phyloP scores from a whole-genome alignment of 64 coral and sea anemone species.

The Montipora sp. region DNA sequence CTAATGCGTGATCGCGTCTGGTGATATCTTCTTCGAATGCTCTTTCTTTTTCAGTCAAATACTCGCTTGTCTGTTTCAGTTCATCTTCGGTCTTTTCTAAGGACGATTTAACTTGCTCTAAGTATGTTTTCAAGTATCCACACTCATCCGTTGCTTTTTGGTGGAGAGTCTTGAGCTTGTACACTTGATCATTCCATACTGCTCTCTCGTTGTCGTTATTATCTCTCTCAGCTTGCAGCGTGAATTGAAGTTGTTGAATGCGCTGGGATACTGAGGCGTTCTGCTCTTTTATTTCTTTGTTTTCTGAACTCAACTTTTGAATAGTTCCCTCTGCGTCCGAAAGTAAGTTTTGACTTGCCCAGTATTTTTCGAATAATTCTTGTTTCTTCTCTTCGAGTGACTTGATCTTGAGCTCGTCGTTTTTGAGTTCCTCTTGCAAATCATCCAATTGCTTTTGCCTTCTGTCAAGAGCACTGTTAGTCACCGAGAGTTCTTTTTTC shows the following conservation, averaged over 20 bases:
- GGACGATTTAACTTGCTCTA: constrained; percentile 46
- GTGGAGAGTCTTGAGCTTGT: constrained; percentile 55
- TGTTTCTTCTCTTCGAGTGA: constrained; percentile 74
- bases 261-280: not conserved
- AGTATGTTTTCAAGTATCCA: constrained; percentile 51
- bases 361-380: constrained; percentile 77
- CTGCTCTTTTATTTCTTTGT: constrained; percentile 64
- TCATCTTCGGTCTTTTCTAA: constrained; percentile 56
- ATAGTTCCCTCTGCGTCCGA: constrained; percentile 61
- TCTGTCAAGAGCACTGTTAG: constrained; percentile 66
- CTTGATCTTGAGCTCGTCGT: constrained; percentile 68
- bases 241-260: constrained; percentile 67
- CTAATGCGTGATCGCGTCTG: constrained; percentile 47
- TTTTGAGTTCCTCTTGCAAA: constrained; percentile 77
- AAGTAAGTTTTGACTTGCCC: constrained; percentile 71
- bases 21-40: constrained; percentile 37
- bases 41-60: constrained; percentile 70
- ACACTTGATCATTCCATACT: constrained; percentile 67
- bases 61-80: constrained; percentile 53
- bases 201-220: constrained; percentile 77
- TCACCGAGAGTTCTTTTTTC: constrained; percentile 81
- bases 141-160: constrained; percentile 44
- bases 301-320: constrained; percentile 56
- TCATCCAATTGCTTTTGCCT: constrained; percentile 73
- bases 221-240: constrained; percentile 67